A percentile compares a stretch with the other conserved stretches of the same genome.
Evolutionary conservation across 2,888 invertebrate species (phyloP).

Genomic region (Amiota mariae): DNA sequence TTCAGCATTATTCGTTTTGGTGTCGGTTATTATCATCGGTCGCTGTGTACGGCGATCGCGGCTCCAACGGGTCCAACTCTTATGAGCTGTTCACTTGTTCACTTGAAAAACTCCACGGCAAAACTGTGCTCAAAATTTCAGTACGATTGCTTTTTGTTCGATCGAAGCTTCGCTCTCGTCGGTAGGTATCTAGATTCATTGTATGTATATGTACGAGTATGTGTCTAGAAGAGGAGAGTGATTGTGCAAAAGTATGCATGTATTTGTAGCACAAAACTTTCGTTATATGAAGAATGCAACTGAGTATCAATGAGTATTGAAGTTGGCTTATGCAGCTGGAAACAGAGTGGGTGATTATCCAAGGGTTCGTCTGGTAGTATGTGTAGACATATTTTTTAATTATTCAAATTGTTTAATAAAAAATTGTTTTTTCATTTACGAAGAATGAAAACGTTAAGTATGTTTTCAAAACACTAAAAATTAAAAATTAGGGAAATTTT

Average conservation of each 20-base stretch:
- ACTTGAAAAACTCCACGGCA: slow-evolving; percentile 58
- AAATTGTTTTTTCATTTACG: too few species aligned
- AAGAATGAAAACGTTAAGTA: too few species aligned
- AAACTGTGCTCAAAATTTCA: slow-evolving; percentile 65
- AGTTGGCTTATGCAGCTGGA: too few species aligned
- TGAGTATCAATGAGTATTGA: not conserved
- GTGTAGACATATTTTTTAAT: too few species aligned
- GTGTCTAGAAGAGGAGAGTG: slow-evolving; percentile 4
- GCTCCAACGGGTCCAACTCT: not conserved
- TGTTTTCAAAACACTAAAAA: too few species aligned
- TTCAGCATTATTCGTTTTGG: slow-evolving; percentile 27
- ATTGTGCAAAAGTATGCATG: slow-evolving; percentile 17
- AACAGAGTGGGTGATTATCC: too few species aligned
- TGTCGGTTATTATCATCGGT: not conserved
- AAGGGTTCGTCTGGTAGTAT: too few species aligned
- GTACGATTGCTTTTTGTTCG: slow-evolving; percentile 54
- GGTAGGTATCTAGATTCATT: slow-evolving; percentile 38
- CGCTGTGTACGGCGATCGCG: slow-evolving; percentile 8
- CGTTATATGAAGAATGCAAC: slow-evolving; percentile 24
- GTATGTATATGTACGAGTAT: slow-evolving; percentile 20
- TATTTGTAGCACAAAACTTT: slow-evolving; percentile 17
- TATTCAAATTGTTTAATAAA: too few species aligned
- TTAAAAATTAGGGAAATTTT: too few species aligned
- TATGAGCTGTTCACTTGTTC: slow-evolving; percentile 50
- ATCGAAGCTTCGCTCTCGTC: slow-evolving; percentile 4